Conservation (phyloP, 2,797 vertebrate genomes). For the Diceros bicornis region DNA sequence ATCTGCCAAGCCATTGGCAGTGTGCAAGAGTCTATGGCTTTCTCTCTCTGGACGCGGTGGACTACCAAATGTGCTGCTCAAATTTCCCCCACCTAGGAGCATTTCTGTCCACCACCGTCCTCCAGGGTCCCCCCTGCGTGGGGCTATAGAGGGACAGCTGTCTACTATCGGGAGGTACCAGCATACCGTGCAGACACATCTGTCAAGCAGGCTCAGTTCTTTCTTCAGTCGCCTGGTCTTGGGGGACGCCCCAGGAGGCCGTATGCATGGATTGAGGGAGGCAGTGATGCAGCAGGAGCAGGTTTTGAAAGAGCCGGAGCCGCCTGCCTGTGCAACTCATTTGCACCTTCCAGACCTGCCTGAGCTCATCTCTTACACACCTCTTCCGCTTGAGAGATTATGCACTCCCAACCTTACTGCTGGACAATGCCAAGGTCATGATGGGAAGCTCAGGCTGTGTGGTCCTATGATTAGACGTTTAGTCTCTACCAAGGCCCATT, state of each 20-base stretch:
- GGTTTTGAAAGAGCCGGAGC: background rate
- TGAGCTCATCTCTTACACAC: background rate
- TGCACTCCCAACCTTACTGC: background rate
- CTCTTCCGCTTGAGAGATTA: background rate
- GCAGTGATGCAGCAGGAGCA: background rate
- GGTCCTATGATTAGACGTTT: background rate
- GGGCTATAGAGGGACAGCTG: rapidly evolving
- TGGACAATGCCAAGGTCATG: background rate
- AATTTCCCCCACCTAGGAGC: background rate
- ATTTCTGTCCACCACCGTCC: background rate
- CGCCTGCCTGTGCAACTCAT: background rate
- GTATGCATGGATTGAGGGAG: rapidly evolving
- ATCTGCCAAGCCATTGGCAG: background rate
- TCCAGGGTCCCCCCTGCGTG: background rate
- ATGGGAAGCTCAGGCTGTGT: background rate
- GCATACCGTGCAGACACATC: background rate
- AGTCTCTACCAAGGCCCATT: background rate
- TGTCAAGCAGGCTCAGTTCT: background rate
- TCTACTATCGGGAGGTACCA: background rate
- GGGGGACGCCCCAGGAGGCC: background rate
- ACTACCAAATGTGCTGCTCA: background rate
- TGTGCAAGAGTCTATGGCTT: background rate
- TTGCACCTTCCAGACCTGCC: background rate
- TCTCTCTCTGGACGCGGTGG: background rate
- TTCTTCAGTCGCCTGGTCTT: too few species aligned